Evolutionary conservation across 2,888 invertebrate genomes (phyloP).

Genomic region (Tortrix viridana): DNA sequence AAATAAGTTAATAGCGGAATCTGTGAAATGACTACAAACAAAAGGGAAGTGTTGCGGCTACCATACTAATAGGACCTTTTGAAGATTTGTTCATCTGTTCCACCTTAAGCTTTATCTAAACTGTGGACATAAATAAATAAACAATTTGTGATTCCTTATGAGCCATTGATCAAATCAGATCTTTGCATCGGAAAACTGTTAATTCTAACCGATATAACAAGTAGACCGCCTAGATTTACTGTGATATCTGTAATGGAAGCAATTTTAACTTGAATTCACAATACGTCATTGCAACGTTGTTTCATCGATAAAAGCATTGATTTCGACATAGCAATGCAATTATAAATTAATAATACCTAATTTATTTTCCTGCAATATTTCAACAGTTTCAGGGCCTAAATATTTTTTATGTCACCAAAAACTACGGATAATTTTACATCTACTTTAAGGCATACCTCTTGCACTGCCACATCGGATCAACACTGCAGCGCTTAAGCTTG

Average conservation of each 20-base stretch:
- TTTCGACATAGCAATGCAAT: conserved; percentile 29
- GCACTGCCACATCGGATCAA: conserved; percentile 32
- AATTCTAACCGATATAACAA: neutral
- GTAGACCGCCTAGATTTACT: conserved; percentile 4
- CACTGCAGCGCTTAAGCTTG: conserved; percentile 19
- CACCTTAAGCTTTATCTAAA: neutral
- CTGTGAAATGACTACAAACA: too few species aligned
- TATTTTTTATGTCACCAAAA: conserved; percentile 1
- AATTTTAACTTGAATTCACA: neutral
- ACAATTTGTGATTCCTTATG: neutral
- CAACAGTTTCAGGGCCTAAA: conserved; percentile 1
- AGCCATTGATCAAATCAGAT: conserved; percentile 5
- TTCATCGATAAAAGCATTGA: neutral
- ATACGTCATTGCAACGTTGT: conserved; percentile 10
- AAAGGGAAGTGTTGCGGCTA: neutral
- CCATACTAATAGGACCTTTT: neutral
- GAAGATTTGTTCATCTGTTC: conserved; percentile 5
- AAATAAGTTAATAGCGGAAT: too few species aligned
- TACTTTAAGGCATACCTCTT: conserved; percentile 23
- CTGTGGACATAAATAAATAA: neutral
- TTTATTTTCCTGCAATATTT: neutral
- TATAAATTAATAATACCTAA: neutral
- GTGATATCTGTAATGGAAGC: conserved; percentile 36
- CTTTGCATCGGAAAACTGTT: neutral
- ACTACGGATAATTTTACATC: conserved; percentile 6